Evolutionary conservation across 2,888 invertebrate species (phyloP), one percentile per base, ranked within the genome.

Genomic region (Tenthredo scrophulariae): DNA sequence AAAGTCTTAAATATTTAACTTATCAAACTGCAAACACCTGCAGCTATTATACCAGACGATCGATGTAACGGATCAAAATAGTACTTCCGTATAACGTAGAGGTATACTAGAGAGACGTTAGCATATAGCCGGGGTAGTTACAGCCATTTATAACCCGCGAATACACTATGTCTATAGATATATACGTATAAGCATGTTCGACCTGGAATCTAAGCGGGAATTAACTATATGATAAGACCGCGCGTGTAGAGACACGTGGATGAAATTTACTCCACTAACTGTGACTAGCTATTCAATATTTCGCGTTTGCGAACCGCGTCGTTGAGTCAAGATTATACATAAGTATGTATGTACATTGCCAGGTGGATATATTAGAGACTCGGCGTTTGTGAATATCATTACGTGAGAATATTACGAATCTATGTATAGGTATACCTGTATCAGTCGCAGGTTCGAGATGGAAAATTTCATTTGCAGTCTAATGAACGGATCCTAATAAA

Each of bases 231-330:
- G 6, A 77, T n/a, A 77, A 77, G 33, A 77, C 77, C 18, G 54
- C 89, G 88, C 90, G 90, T 90, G 89, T 88, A 84, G 82, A 85
- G 86, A 88, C 90, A 91, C 91, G 90, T 90, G 91, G 89, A 88
- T 89, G 89, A 91, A 89, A 91, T 91, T 90, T 90, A 86, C 89
- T 33, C 77, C 9, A 43, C 40, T 74, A 33, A 15, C 33, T 67
- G 86, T 88, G 89, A 90, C 88, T 89, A 15, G 75, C 46, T 46
- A 6, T 26, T 29, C 83, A 26, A 40, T 70, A 65, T 65, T 89
- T 87, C 15, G 26, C 33, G 13, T 67, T 67, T 33, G 67, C 13
- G 15, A 26, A 13, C 26, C 10, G 6, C 29, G 67, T 18, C 13
- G 29, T 67, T 26, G 5, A 67, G 6, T 29, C 33, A 4, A 6